Evolutionary conservation across 2,113 vertebrate species (phyloP).

Genomic region (Cyprinodon brontotheroides): DNA sequence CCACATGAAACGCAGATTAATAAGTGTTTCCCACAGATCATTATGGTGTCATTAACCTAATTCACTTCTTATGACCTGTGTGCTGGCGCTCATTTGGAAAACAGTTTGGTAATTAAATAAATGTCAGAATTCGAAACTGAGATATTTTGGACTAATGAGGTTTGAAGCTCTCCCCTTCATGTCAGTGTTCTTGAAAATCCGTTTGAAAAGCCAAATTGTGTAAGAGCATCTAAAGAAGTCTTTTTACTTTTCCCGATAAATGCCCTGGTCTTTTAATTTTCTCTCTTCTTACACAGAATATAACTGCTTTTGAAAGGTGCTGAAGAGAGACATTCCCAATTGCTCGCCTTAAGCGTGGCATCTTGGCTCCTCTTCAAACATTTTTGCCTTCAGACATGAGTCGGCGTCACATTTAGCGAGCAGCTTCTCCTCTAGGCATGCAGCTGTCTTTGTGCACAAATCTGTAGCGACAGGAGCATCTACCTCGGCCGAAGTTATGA

Average conservation of each 20-base stretch:
- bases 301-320: neutral
- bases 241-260: neutral
- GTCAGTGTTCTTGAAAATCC: no score
- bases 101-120: neutral
- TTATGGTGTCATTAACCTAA: neutral
- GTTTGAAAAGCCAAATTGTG: neutral
- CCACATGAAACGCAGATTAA: neutral
- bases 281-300: neutral
- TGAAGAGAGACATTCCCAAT: neutral
- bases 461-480: neutral
- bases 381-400: constrained; percentile 10
- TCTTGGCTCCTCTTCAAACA: constrained; percentile 16
- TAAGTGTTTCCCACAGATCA: constrained; percentile 8
- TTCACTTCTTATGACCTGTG: constrained; percentile 1
- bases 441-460: neutral
- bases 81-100: neutral
- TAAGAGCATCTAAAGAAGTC: neutral
- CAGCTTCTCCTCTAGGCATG: neutral
- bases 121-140: neutral
- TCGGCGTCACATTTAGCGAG: constrained; percentile 3
- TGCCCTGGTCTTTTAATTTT: neutral
- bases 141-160: neutral
- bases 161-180: neutral
- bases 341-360: neutral
- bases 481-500: neutral